Conservation (phyloP, 2,113 vertebrate species). For the Chaetodon trifascialis region DNA sequence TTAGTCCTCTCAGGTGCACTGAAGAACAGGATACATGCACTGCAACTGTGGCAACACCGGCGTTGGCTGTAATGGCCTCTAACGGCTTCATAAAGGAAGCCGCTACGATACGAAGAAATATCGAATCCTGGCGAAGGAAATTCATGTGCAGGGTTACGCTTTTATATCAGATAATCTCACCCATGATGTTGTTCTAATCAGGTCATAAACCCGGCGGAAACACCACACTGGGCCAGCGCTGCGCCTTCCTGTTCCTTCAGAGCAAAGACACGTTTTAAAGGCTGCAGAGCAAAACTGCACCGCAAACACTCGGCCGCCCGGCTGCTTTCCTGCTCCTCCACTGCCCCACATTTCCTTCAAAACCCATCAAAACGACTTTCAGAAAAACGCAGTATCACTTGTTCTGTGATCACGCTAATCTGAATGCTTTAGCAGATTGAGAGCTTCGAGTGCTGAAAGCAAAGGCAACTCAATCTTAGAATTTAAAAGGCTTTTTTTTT, state of each 20-base stretch:
- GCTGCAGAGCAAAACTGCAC: constrained; percentile 14
- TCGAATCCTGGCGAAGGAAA: background rate
- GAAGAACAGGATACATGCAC: constrained; percentile 54
- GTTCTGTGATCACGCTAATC: constrained; percentile 77
- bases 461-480: constrained; percentile 83
- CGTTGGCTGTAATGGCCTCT: constrained; percentile 46
- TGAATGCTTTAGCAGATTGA: constrained; percentile 74
- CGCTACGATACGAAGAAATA: constrained; percentile 22
- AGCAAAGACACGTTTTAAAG: constrained; percentile 21
- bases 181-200: background rate
- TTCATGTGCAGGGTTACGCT: background rate
- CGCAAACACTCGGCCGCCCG: constrained; percentile 16
- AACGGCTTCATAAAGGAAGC: constrained; percentile 45
- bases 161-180: background rate
- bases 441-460: constrained; percentile 77
- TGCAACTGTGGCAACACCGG: constrained; percentile 61
- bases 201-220: background rate
- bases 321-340: constrained; percentile 40
- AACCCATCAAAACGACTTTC: constrained; percentile 70
- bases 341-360: constrained; percentile 71
- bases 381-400: constrained; percentile 73
- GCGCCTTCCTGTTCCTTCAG: background rate
- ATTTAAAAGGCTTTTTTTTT: constrained; percentile 79
- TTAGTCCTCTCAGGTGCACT: constrained; percentile 62
- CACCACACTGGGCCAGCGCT: background rate